phyloP scores from a whole-genome alignment of 2,888 invertebrate genomes.

The Acanthosepion pharaonis region DNA sequence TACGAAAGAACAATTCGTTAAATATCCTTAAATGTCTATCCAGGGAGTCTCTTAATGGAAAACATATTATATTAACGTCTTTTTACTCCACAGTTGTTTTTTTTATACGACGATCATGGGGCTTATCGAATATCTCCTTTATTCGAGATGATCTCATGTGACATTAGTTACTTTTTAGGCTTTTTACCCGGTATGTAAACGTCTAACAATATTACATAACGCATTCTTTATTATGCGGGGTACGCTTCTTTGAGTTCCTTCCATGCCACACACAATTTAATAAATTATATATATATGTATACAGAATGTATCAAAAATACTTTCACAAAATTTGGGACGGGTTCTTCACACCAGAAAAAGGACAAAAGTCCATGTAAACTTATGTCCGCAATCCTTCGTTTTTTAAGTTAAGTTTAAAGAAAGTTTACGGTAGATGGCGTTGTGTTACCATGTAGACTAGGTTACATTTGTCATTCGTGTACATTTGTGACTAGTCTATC shows the following conservation, averaged over 20 bases:
- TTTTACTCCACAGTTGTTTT: not conserved
- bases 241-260: not conserved
- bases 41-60: slow-evolving; percentile 9
- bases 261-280: not conserved
- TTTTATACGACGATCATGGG: not conserved
- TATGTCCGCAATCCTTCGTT: too few relatives aligned
- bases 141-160: not conserved
- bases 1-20: not conserved
- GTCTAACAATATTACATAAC: not conserved
- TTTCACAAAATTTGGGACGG: too few relatives aligned
- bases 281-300: not conserved
- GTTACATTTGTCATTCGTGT: too few relatives aligned
- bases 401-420: too few relatives aligned
- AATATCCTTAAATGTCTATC: not conserved
- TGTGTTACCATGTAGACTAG: too few relatives aligned
- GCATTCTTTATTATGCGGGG: not conserved
- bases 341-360: too few relatives aligned
- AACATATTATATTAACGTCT: not conserved
- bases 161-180: not conserved
- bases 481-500: too few relatives aligned
- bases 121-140: not conserved
- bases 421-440: too few relatives aligned
- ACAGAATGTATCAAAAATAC: too few relatives aligned
- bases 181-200: not conserved
- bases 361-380: too few relatives aligned